Percentiles rank a stretch among this genome's conserved stretches.
Conservation (phyloP, 2,888 invertebrate species). For the Ypsolopha scabrella region DNA sequence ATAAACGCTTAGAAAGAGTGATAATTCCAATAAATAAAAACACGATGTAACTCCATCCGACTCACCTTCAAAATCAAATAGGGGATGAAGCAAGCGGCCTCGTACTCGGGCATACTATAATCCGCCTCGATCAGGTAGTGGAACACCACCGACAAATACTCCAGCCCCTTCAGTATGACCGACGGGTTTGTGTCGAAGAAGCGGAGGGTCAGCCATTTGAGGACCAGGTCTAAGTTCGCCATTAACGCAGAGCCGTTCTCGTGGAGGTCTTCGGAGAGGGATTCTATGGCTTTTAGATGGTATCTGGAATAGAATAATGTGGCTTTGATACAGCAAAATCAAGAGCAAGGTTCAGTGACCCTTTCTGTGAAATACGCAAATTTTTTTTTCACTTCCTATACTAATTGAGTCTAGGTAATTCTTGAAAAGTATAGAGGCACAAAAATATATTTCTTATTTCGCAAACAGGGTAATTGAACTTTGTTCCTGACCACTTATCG, state of each 20-base stretch:
- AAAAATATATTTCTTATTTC: no score
- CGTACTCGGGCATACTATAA: constrained; percentile 90
- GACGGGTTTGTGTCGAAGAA: constrained; percentile 99
- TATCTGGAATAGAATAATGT: constrained; percentile 69
- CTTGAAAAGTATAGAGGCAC: no score
- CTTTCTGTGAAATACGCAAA: no score
- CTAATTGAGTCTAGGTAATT: no score
- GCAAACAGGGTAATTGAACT: no score
- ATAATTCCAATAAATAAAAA: no score
- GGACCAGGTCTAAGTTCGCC: constrained; percentile 92
- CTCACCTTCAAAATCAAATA: constrained; percentile 91
- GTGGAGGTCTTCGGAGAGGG: constrained; percentile 84
- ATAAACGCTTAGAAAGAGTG: no score
- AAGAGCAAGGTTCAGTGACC: no score
- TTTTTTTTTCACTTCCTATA: not conserved
- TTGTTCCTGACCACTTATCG: no score
- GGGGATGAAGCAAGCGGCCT: constrained; percentile 94
- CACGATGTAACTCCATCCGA: not conserved
- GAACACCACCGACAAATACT: constrained; percentile 89
- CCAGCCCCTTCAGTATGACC: constrained; percentile 94
- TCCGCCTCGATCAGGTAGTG: constrained; percentile 81
- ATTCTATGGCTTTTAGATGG: constrained; percentile 95
- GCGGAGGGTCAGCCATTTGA: constrained; percentile 96
- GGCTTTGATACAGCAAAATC: no score
- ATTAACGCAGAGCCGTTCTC: constrained; percentile 84